phyloP scores from a whole-genome alignment of 30 jellyfish, hydroid and myxozoan species.

The Turritopsis dohrnii region DNA sequence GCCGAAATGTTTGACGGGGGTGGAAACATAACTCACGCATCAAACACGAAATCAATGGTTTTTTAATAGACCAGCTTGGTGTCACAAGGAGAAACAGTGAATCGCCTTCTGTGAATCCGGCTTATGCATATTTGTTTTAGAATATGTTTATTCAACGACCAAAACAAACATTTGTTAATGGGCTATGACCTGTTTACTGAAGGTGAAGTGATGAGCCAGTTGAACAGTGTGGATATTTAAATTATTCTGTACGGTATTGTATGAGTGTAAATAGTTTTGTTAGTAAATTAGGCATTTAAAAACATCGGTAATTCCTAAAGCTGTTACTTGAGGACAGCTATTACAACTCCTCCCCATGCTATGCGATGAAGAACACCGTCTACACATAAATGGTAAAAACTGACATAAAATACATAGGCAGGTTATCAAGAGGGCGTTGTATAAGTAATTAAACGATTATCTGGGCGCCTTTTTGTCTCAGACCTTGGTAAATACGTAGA shows the following conservation, averaged over 20 bases:
- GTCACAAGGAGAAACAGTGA: not conserved
- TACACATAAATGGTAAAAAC: too few relatives aligned
- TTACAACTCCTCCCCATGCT: not conserved
- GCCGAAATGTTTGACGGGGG: not conserved
- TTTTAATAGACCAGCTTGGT: not conserved
- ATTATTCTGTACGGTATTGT: not conserved
- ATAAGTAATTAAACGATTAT: not conserved
- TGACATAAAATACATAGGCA: too few relatives aligned
- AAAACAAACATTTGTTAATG: not conserved
- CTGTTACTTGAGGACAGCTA: not conserved
- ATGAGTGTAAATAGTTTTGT: not conserved
- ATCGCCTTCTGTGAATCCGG: not conserved
- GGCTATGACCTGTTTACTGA: not conserved
- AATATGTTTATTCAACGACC: not conserved
- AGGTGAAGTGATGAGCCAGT: not conserved
- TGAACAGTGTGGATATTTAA: not conserved
- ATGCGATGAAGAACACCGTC: too few relatives aligned
- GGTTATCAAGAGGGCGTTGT: not conserved
- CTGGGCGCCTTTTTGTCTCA: not conserved
- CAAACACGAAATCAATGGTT: not conserved
- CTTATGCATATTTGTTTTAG: not conserved
- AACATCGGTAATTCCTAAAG: not conserved
- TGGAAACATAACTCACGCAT: not conserved
- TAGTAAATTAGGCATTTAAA: not conserved
- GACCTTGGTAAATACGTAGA: not conserved